Conservation (phyloP, 2,888 invertebrate genomes). For the Megaustenia siamemsis region DNA sequence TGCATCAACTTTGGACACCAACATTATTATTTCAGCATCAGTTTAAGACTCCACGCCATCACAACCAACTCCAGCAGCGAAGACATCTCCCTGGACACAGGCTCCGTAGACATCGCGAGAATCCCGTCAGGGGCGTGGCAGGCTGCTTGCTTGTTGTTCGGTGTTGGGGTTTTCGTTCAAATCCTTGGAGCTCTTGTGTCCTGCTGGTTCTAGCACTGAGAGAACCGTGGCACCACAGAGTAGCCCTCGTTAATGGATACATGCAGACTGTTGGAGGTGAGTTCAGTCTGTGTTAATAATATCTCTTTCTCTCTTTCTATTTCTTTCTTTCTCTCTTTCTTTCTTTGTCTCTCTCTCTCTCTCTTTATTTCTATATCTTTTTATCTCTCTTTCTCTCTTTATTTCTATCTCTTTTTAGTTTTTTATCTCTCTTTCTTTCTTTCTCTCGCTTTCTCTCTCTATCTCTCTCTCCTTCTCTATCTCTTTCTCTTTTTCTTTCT, state of each 20-base stretch:
- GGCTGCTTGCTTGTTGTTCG: constrained; percentile 70
- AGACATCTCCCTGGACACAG: constrained; percentile 38
- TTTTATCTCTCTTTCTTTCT: background rate
- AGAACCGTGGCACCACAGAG: constrained; percentile 52
- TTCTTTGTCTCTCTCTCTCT: background rate
- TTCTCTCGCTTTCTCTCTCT: background rate
- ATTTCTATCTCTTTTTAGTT: background rate
- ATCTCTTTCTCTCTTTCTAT: too few relatives aligned
- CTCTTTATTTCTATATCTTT: background rate
- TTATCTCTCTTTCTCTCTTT: background rate
- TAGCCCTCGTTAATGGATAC: constrained; percentile 57
- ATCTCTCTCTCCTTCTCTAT: background rate
- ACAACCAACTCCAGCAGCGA: background rate
- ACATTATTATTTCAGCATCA: background rate
- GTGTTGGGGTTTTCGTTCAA: constrained; percentile 70
- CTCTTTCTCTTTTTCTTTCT: background rate
- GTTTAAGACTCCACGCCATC: background rate
- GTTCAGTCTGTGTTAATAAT: background rate
- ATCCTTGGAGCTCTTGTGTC: constrained; percentile 63
- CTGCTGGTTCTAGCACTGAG: constrained; percentile 40
- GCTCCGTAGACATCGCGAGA: constrained; percentile 55
- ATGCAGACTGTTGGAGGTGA: constrained; percentile 60
- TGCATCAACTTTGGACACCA: constrained; percentile 50
- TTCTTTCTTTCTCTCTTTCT: background rate
- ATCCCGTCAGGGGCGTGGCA: constrained; percentile 71